Percentiles rank a stretch among this genome's conserved stretches.
Evolutionary conservation across 2,888 invertebrate genomes (phyloP).

Genomic region (Dryobotodes eremita): DNA sequence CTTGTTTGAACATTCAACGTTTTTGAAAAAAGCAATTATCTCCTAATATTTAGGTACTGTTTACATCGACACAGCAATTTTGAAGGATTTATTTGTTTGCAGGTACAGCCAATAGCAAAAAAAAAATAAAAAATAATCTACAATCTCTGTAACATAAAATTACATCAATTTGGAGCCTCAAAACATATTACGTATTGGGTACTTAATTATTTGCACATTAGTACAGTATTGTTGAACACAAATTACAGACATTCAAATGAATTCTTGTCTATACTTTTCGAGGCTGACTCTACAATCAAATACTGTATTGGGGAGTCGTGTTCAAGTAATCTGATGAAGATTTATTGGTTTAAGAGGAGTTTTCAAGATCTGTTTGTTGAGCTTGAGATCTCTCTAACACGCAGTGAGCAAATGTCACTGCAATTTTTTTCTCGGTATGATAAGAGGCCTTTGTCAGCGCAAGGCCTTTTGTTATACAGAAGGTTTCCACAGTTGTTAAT

Average conservation of each 20-base stretch:
- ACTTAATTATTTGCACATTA: background rate
- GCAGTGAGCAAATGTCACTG: background rate
- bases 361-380: constrained; percentile 10
- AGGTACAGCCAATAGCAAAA: background rate
- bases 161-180: background rate
- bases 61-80: constrained; percentile 9
- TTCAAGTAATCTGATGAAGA: constrained; percentile 34
- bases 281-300: constrained; percentile 4
- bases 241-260: background rate
- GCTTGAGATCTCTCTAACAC: background rate
- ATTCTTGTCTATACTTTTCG: background rate
- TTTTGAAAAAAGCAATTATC: constrained; percentile 16
- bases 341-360: constrained; percentile 18
- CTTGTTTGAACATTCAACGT: constrained; percentile 18
- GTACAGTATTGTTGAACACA: background rate
- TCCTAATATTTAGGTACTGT: constrained; percentile 7
- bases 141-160: background rate
- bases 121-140: background rate
- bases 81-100: constrained; percentile 34
- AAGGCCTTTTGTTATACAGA: background rate
- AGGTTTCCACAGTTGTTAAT: background rate
- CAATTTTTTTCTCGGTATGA: background rate
- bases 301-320: constrained; percentile 2
- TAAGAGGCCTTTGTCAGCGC: background rate
- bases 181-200: background rate